These are phyloP conservation scores for Macrosiphum euphorbiae DNA, from an alignment of 2,888 invertebrate genomes.

Conservation along the genomic window DNA sequence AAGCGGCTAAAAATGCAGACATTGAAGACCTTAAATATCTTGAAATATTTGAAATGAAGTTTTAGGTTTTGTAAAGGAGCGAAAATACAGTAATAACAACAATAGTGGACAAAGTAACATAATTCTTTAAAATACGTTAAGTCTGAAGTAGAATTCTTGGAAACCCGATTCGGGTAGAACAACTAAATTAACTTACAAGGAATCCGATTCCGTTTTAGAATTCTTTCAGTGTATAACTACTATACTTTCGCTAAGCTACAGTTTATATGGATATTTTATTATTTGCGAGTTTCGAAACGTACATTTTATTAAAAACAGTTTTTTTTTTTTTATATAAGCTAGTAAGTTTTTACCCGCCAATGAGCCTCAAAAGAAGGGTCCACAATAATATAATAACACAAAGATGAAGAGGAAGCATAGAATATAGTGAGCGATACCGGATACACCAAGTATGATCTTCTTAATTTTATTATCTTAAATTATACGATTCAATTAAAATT, in stretches of 20 bases:
- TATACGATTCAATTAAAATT: background rate
- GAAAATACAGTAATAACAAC: background rate
- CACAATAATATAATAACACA: background rate
- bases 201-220: background rate
- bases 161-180: background rate
- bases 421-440: background rate
- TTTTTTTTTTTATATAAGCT: background rate
- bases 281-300: background rate
- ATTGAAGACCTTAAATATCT: background rate
- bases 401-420: background rate
- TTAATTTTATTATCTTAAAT: background rate
- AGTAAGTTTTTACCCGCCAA: background rate
- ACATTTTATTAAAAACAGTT: background rate
- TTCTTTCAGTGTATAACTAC: background rate
- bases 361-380: background rate
- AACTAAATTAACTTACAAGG: background rate
- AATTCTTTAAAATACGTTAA: background rate
- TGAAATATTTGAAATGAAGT: background rate
- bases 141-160: background rate
- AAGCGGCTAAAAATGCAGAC: background rate
- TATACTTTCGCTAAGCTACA: background rate
- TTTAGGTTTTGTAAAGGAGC: background rate
- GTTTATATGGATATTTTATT: background rate
- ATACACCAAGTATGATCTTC: background rate
- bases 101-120: conserved; percentile 1